A percentile compares a stretch with the other conserved stretches of the same genome.
These are phyloP conservation scores for Coryphaenoides rupestris DNA, from an alignment of 2,113 vertebrate species.

Conservation along the genomic window DNA sequence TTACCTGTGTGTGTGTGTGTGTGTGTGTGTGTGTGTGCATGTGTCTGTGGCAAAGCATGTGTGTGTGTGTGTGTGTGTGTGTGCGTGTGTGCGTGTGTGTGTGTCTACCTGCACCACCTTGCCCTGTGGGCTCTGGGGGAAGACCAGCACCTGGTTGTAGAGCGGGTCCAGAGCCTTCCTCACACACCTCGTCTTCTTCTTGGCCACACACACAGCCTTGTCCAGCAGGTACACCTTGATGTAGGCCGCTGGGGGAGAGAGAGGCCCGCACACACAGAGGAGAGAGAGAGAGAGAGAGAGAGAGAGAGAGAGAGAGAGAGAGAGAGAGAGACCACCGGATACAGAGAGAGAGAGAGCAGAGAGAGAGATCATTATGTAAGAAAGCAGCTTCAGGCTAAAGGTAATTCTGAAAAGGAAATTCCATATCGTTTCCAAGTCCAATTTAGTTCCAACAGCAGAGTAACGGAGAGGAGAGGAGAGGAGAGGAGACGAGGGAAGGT, in stretches of 20 bases:
- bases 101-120: constrained; percentile 91
- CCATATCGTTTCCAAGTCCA: too few species aligned
- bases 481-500: too few species aligned
- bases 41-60: constrained; percentile 5
- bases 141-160: constrained; percentile 97
- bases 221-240: constrained; percentile 98
- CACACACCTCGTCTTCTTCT: constrained; percentile 98
- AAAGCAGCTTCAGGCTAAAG: too few species aligned
- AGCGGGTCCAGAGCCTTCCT: constrained; percentile 94
- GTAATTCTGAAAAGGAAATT: too few species aligned
- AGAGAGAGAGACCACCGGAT: background rate
- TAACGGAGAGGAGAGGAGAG: too few species aligned
- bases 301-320: background rate
- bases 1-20: constrained; percentile 2
- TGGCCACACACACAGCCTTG: constrained; percentile 90
- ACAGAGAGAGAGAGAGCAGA: background rate
- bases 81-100: background rate
- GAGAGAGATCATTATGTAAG: too few species aligned
- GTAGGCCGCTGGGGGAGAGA: constrained; percentile 84
- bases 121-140: constrained; percentile 92
- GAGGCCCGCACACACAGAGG: background rate
- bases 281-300: background rate
- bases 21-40: constrained; percentile 9
- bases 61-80: background rate
- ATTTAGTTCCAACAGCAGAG: too few species aligned